Evolutionary conservation across 2,113 vertebrate genomes (phyloP).

Genomic region (Poecilia latipinna): DNA sequence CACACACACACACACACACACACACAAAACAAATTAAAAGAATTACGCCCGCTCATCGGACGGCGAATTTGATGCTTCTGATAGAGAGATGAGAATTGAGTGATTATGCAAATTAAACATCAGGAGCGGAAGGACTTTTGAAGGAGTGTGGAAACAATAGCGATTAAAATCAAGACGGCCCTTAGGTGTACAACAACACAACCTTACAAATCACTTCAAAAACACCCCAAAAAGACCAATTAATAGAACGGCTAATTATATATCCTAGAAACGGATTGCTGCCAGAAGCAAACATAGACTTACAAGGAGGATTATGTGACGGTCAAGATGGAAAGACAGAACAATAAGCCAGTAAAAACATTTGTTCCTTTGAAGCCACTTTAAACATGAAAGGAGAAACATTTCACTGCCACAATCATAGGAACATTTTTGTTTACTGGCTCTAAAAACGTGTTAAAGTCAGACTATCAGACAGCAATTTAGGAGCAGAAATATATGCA

Average conservation of each 20-base stretch:
- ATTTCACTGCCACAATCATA: not conserved
- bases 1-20: no score
- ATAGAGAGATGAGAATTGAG: not conserved
- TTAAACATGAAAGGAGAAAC: not conserved
- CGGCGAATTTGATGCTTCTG: not conserved
- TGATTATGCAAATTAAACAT: not conserved
- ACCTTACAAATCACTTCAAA: not conserved
- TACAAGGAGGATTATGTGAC: not conserved
- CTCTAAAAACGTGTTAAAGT: not conserved
- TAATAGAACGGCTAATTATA: not conserved
- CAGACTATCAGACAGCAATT: not conserved
- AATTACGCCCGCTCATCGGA: not conserved
- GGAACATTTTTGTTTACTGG: not conserved
- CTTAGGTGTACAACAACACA: not conserved
- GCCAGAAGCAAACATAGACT: not conserved
- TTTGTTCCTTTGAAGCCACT: no score
- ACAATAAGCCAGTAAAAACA: no score
- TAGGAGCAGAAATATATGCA: not conserved
- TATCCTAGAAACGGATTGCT: not conserved
- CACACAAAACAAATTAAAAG: not conserved
- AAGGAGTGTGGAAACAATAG: not conserved
- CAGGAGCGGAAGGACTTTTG: not conserved
- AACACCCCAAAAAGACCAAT: not conserved
- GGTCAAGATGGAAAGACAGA: no score
- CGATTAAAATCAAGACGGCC: not conserved